phyloP scores from a whole-genome alignment of 1,140 invertebrate genomes.

The Conopomorpha cramerella region DNA sequence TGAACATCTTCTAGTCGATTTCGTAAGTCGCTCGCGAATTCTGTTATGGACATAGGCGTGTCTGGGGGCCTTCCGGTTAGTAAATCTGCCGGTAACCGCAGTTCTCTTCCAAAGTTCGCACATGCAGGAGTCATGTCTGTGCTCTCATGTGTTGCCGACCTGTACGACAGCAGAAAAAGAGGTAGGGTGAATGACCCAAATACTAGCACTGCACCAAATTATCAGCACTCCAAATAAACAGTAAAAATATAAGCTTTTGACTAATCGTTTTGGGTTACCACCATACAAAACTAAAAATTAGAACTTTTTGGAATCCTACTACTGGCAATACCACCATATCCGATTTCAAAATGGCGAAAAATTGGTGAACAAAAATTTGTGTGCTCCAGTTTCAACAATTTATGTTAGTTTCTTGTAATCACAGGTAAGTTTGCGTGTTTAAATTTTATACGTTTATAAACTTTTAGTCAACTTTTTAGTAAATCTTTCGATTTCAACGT shows the following conservation, averaged over 20 bases:
- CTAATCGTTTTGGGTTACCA: background rate
- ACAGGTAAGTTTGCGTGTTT: background rate
- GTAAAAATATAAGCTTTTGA: background rate
- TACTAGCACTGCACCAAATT: background rate
- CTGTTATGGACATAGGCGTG: too few relatives aligned
- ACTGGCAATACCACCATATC: background rate
- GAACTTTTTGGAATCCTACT: background rate
- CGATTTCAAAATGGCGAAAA: background rate
- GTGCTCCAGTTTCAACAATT: too few relatives aligned
- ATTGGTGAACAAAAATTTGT: background rate
- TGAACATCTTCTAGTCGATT: too few relatives aligned
- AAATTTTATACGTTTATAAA: background rate
- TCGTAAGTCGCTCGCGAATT: too few relatives aligned
- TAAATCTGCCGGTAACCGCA: too few relatives aligned
- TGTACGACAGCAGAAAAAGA: too few relatives aligned
- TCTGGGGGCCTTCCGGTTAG: too few relatives aligned
- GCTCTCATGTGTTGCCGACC: too few relatives aligned
- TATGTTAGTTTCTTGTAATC: background rate
- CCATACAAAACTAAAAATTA: background rate
- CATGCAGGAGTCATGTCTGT: too few relatives aligned
- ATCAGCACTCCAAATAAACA: background rate
- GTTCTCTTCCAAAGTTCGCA: too few relatives aligned
- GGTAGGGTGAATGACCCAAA: background rate
- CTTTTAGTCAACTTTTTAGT: background rate
- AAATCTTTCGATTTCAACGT: background rate